Conservation (phyloP, 1,140 invertebrate species). For the Drosophila willistoni region DNA sequence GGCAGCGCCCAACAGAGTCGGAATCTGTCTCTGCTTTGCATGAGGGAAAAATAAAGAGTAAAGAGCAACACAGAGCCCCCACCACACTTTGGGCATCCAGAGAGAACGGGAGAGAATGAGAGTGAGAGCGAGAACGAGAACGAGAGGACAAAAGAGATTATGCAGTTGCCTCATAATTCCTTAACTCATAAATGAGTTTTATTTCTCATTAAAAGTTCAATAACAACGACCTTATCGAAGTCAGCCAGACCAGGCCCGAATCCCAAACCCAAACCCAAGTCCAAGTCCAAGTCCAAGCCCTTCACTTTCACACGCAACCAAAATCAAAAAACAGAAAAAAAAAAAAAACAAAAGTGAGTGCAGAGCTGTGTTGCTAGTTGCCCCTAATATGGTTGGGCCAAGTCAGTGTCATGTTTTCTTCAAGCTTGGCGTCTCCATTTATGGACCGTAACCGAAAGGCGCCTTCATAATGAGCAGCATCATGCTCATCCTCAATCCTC, state of each 20-base stretch:
- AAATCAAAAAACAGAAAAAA: not conserved
- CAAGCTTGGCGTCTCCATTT: conserved; percentile 70
- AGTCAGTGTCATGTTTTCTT: conserved; percentile 44
- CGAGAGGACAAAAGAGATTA: conserved; percentile 4
- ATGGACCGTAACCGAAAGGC: conserved; percentile 52
- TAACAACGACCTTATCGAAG: conserved; percentile 39
- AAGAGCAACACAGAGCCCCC: conserved; percentile 1
- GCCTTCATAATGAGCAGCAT: conserved; percentile 33
- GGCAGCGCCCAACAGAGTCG: conserved; percentile 47
- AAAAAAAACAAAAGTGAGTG: not conserved
- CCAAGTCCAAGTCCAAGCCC: conserved; percentile 32
- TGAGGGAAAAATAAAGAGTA: conserved; percentile 23
- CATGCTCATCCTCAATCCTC: conserved; percentile 12
- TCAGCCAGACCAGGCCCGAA: conserved; percentile 17
- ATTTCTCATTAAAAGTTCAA: conserved; percentile 27
- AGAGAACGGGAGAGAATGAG: conserved; percentile 6
- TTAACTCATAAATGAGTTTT: conserved; percentile 51
- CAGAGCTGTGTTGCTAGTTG: conserved; percentile 1
- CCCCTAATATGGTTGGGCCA: conserved; percentile 42
- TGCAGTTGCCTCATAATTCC: conserved; percentile 52
- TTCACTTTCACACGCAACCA: conserved; percentile 67
- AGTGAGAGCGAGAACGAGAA: conserved; percentile 22
- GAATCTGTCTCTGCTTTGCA: conserved; percentile 60
- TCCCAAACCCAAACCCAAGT: too few species aligned
- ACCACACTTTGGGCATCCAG: not conserved